Percentiles rank a stretch among this genome's conserved stretches.
Conservation (phyloP, 2,888 invertebrate genomes). For the Pediacus dermestoides region DNA sequence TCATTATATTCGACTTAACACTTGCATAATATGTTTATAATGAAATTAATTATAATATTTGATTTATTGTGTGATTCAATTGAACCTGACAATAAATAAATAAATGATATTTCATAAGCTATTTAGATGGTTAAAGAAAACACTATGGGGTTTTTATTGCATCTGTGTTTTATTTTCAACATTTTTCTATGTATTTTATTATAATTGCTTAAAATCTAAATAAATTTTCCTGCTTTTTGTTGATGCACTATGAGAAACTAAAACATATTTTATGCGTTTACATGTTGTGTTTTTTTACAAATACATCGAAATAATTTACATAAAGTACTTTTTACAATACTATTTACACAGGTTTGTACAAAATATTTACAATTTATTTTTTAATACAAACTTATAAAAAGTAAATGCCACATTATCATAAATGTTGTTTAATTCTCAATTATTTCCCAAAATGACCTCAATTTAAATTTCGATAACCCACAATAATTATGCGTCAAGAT, state of each 20-base stretch:
- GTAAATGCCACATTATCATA: conserved; percentile 14
- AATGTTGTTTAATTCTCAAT: conserved; percentile 7
- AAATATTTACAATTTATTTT: conserved; percentile 23
- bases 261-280: conserved; percentile 11
- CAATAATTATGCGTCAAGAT: conserved; percentile 20
- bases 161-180: conserved; percentile 7
- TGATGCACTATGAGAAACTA: conserved; percentile 2
- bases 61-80: conserved; percentile 21
- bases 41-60: conserved; percentile 27
- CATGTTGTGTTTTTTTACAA: conserved; percentile 21
- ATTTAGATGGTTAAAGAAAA: too few species aligned
- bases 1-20: conserved; percentile 42
- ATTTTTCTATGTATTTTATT: not conserved
- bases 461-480: conserved; percentile 29
- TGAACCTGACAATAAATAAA: conserved; percentile 8
- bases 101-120: conserved; percentile 5
- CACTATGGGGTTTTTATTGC: too few species aligned
- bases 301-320: conserved; percentile 33
- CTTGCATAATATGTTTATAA: conserved; percentile 26
- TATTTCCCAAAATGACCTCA: conserved; percentile 25
- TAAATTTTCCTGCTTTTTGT: not conserved
- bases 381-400: conserved; percentile 6
- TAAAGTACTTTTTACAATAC: conserved; percentile 28
- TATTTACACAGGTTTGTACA: conserved; percentile 32
- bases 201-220: conserved; percentile 5